A percentile compares a stretch with the other conserved stretches of the same genome.
Conservation (phyloP, 2,113 vertebrate genomes). For the Columba livia region DNA sequence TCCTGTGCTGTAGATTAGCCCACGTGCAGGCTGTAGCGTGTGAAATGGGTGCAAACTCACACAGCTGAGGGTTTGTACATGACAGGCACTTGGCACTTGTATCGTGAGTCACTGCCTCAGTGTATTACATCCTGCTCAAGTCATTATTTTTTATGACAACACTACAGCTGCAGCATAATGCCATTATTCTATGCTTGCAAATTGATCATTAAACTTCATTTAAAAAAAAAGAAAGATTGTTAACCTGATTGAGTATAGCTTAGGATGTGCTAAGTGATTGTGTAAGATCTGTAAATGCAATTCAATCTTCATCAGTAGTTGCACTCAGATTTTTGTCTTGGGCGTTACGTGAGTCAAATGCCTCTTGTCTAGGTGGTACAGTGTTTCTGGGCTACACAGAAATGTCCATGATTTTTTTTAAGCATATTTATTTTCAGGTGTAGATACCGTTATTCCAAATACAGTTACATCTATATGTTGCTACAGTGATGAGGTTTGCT, state of each 20-base stretch:
- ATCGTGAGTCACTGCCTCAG: not conserved
- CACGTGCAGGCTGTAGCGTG: not conserved
- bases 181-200: not conserved
- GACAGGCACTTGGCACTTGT: not conserved
- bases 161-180: not conserved
- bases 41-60: not conserved
- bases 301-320: not conserved
- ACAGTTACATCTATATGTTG: not conserved
- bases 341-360: not conserved
- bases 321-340: not conserved
- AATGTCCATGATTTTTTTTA: not conserved
- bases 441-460: not conserved
- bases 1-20: not conserved
- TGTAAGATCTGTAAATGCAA: not conserved
- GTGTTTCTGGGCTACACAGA: not conserved
- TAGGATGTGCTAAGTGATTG: not conserved
- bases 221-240: not conserved
- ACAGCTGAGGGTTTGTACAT: not conserved
- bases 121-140: not conserved
- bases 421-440: not conserved
- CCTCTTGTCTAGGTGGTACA: not conserved
- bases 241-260: not conserved
- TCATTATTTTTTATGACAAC: not conserved
- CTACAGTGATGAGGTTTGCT: not conserved
- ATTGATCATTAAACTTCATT: not conserved